These are phyloP conservation scores for Drosophila takahashii DNA, from an alignment of 1,140 invertebrate genomes.

Conservation along the genomic window DNA sequence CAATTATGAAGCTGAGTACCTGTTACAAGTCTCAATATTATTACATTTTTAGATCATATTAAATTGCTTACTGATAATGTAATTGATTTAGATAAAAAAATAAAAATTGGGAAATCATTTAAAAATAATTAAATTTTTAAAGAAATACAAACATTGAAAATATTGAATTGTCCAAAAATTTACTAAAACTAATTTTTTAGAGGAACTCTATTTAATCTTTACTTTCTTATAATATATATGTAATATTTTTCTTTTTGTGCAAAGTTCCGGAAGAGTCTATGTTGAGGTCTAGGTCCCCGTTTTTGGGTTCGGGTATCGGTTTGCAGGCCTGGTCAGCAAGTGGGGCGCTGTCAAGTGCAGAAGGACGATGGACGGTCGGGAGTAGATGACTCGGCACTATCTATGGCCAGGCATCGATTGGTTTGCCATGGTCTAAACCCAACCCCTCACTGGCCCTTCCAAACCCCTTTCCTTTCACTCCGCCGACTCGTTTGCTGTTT, in stretches of 20 bases:
- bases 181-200: too few species aligned
- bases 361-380: slow-evolving; percentile 12
- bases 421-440: slow-evolving; percentile 55
- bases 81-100: too few species aligned
- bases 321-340: slow-evolving; percentile 24
- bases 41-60: too few species aligned
- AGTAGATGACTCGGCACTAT: slow-evolving; percentile 65
- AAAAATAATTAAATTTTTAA: too few species aligned
- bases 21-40: too few species aligned
- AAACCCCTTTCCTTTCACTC: slow-evolving; percentile 16
- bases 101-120: too few species aligned
- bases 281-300: slow-evolving; percentile 26
- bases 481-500: slow-evolving; percentile 50
- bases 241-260: background rate
- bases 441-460: background rate
- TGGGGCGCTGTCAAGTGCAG: slow-evolving; percentile 68
- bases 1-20: too few species aligned
- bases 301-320: slow-evolving; percentile 23
- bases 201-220: too few species aligned
- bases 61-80: too few species aligned
- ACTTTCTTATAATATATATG: too few species aligned
- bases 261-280: background rate
- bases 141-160: too few species aligned
- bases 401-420: slow-evolving; percentile 74
- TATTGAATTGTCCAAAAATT: too few species aligned